These are phyloP conservation scores for Oncorhynchus mykiss DNA, from an alignment of 2,113 vertebrate species.

Conservation along the genomic window DNA sequence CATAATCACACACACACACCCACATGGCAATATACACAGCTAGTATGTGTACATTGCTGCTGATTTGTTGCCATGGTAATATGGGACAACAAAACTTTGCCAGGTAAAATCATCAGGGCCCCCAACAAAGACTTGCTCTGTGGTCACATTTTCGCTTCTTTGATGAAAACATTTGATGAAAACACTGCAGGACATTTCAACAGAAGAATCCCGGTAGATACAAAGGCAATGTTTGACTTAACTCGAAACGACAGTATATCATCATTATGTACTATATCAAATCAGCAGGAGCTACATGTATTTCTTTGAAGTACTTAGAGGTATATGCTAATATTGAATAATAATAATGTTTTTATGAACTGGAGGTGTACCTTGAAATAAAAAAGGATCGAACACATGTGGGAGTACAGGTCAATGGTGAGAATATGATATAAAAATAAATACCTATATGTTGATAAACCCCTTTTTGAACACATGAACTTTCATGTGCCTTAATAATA, in stretches of 20 bases:
- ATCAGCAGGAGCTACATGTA: slow-evolving; percentile 22
- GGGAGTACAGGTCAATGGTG: slow-evolving; percentile 35
- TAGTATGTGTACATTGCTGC: slow-evolving; percentile 54
- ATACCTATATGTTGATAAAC: neutral
- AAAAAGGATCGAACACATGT: slow-evolving; percentile 18
- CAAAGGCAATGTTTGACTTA: slow-evolving; percentile 46
- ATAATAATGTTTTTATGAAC: neutral
- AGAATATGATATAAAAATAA: slow-evolving; percentile 33
- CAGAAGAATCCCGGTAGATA: neutral
- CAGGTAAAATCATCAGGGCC: slow-evolving; percentile 50
- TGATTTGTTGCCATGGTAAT: slow-evolving; percentile 62
- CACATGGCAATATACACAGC: neutral
- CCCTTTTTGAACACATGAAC: too few species aligned
- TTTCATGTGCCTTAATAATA: too few species aligned
- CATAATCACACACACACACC: neutral
- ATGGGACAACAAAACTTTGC: slow-evolving; percentile 57
- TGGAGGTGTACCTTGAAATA: slow-evolving; percentile 39
- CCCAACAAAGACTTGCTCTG: slow-evolving; percentile 29
- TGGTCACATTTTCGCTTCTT: slow-evolving; percentile 56
- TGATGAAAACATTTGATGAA: slow-evolving; percentile 62
- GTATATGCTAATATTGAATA: slow-evolving; percentile 34
- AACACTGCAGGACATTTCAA: neutral
- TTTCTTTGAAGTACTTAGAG: slow-evolving; percentile 1
- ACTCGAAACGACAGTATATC: slow-evolving; percentile 56
- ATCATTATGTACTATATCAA: slow-evolving; percentile 34